Conservation (phyloP, 2,797 vertebrate genomes). For the Anomalospiza imberbis region DNA sequence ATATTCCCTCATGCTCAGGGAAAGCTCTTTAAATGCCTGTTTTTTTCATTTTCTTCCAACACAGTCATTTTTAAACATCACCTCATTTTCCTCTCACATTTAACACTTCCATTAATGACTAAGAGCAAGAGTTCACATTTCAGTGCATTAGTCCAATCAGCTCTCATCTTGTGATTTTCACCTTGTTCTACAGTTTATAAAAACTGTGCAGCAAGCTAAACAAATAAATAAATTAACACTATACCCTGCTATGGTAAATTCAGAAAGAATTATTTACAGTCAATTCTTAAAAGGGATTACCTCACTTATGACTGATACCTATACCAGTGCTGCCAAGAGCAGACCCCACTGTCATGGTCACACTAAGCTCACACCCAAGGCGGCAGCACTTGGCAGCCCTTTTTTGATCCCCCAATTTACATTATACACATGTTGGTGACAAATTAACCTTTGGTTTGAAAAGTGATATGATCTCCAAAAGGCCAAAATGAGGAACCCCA, state of each 20-base stretch:
- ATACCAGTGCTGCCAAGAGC: neutral
- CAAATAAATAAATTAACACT: neutral
- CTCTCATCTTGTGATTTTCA: neutral
- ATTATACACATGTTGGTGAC: neutral
- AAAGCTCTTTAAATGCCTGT: constrained; percentile 15
- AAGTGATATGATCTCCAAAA: neutral
- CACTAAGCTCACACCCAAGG: neutral
- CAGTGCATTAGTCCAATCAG: neutral
- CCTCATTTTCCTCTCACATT: neutral
- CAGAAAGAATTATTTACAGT: neutral
- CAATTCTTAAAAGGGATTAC: neutral
- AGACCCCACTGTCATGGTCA: neutral
- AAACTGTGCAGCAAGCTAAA: neutral
- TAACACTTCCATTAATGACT: neutral
- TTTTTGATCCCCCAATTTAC: neutral
- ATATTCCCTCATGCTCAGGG: neutral
- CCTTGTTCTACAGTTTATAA: neutral
- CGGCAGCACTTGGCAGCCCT: neutral
- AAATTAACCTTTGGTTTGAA: neutral
- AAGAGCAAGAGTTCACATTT: neutral
- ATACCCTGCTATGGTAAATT: neutral
- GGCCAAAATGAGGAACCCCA: neutral
- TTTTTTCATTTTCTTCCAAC: neutral
- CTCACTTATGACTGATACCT: neutral
- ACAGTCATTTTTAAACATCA: neutral